Evolutionary conservation across 2,888 invertebrate genomes (phyloP).

Genomic region (Lithophane semibrunnea): DNA sequence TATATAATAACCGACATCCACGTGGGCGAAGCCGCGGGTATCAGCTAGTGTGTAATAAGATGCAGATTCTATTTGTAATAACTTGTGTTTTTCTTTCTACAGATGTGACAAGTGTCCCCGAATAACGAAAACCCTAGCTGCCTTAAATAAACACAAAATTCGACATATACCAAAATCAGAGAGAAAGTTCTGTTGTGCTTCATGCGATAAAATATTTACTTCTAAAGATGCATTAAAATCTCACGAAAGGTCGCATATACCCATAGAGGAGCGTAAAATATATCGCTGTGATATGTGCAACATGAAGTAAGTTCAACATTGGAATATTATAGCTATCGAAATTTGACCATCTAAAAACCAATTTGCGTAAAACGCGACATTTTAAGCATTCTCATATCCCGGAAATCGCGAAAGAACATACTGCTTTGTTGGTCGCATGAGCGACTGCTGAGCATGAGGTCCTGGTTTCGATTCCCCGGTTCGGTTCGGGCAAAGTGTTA

Average conservation of each 20-base stretch:
- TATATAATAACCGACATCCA: no score
- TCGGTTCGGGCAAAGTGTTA: no score
- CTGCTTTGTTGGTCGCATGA: neutral
- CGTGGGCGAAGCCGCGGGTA: no score
- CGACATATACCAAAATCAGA: slow-evolving; percentile 89
- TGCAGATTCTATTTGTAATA: neutral
- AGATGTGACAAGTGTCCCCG: slow-evolving; percentile 90
- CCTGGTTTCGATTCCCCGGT: no score
- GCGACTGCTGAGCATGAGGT: no score
- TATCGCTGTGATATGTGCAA: slow-evolving; percentile 88
- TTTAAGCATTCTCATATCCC: neutral
- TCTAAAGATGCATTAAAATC: slow-evolving; percentile 88
- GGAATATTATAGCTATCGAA: neutral
- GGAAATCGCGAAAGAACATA: neutral
- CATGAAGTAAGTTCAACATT: slow-evolving; percentile 83
- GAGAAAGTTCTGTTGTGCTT: slow-evolving; percentile 84
- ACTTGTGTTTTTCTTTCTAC: slow-evolving; percentile 58
- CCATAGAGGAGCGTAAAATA: slow-evolving; percentile 88
- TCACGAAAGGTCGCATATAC: slow-evolving; percentile 89
- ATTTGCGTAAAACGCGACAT: neutral
- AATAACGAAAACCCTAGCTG: slow-evolving; percentile 85
- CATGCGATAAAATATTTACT: slow-evolving; percentile 87
- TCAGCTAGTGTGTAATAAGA: neutral
- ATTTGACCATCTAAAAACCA: neutral
- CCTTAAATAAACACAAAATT: slow-evolving; percentile 88